Conservation (phyloP, 2,113 vertebrate genomes). For the Tenebrosternarchus preto region DNA sequence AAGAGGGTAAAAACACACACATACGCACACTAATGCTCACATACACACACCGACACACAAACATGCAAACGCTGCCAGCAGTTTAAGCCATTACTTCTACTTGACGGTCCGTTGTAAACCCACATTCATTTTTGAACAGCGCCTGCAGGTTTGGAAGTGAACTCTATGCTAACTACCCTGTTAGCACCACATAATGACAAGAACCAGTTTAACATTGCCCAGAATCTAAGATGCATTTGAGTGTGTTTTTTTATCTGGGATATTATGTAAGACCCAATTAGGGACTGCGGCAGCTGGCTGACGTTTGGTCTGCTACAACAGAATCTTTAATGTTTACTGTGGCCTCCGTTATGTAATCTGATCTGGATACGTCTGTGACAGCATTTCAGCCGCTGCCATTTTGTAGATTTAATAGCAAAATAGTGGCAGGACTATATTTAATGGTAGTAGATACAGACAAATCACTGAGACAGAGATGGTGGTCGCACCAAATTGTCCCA, state of each 20-base stretch:
- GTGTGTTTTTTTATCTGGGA: neutral
- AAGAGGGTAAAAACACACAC: neutral
- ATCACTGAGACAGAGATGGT: conserved; percentile 24
- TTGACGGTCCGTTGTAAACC: conserved; percentile 6
- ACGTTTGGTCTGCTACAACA: neutral
- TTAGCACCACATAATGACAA: conserved; percentile 6
- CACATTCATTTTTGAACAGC: neutral
- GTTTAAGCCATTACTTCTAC: conserved; percentile 18
- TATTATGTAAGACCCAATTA: neutral
- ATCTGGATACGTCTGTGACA: neutral
- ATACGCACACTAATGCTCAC: neutral
- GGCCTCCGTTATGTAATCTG: neutral
- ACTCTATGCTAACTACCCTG: conserved; percentile 8
- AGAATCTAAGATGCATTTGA: neutral
- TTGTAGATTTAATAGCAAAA: conserved; percentile 2
- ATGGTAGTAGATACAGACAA: conserved; percentile 5
- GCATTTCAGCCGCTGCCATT: neutral
- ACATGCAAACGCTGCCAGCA: neutral
- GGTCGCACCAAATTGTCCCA: conserved; percentile 22
- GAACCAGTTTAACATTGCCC: neutral
- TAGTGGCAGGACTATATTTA: conserved; percentile 2
- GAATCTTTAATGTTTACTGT: neutral
- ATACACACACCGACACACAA: neutral
- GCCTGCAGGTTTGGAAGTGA: conserved; percentile 11
- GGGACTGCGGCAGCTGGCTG: neutral